Evolutionary conservation across 37 sponge, comb jelly and placozoan genomes (phyloP).

Genomic region (Spongia lamella): DNA sequence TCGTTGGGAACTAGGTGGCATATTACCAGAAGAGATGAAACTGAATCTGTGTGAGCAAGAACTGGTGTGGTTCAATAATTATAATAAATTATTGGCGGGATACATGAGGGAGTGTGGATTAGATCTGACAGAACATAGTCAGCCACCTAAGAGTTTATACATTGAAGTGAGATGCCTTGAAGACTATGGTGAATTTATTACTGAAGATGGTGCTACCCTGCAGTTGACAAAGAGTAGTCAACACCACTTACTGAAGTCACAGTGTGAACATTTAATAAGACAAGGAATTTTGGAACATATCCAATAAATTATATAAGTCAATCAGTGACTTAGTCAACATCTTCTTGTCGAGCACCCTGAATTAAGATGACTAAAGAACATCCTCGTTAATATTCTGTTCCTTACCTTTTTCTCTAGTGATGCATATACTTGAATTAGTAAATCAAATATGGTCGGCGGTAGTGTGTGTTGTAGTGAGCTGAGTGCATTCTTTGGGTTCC

Average conservation of each 20-base stretch:
- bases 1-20: slow-evolving; percentile 84
- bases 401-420: neutral
- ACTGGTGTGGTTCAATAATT: slow-evolving; percentile 79
- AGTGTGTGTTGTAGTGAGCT: slow-evolving; percentile 59
- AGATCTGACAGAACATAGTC: slow-evolving; percentile 79
- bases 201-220: slow-evolving; percentile 83
- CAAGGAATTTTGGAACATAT: slow-evolving; percentile 92
- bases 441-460: slow-evolving; percentile 65
- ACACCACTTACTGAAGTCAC: slow-evolving; percentile 80
- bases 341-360: no score
- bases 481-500: slow-evolving; percentile 58
- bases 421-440: slow-evolving; percentile 28
- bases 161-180: slow-evolving; percentile 85
- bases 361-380: no score
- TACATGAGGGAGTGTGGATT: slow-evolving; percentile 84
- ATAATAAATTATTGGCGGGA: slow-evolving; percentile 75
- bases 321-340: neutral
- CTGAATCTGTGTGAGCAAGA: slow-evolving; percentile 82
- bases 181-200: slow-evolving; percentile 93
- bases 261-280: slow-evolving; percentile 93
- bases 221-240: slow-evolving; percentile 79
- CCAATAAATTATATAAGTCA: slow-evolving; percentile 12
- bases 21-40: slow-evolving; percentile 79
- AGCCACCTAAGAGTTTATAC: slow-evolving; percentile 85
- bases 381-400: no score